Percentiles rank a stretch among this genome's conserved stretches.
phyloP scores from a whole-genome alignment of 2,113 vertebrate genomes.

The Herpailurus yagouaroundi region DNA sequence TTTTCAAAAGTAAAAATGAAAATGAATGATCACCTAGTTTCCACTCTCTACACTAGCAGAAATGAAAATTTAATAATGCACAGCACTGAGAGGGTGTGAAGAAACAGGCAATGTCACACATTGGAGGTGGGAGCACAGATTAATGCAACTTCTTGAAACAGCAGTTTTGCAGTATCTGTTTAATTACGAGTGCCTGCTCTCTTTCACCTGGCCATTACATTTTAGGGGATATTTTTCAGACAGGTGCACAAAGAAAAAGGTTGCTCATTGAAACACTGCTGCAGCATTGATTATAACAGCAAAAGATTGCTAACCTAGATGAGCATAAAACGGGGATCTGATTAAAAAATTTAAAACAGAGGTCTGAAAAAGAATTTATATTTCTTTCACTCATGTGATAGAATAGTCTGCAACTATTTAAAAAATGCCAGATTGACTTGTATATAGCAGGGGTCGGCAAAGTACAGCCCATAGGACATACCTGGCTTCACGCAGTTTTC shows the following conservation, averaged over 20 bases:
- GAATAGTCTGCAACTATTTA: neutral
- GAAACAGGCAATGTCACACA: neutral
- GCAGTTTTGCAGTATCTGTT: neutral
- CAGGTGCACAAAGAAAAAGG: neutral
- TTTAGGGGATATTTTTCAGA: neutral
- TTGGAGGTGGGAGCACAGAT: neutral
- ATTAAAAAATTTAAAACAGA: neutral
- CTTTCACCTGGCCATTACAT: neutral
- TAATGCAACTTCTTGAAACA: neutral
- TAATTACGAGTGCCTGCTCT: neutral
- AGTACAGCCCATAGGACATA: neutral
- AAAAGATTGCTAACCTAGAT: neutral
- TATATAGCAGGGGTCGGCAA: neutral
- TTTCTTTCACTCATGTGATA: neutral
- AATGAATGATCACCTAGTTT: neutral
- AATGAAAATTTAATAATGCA: constrained; percentile 4
- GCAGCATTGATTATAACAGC: neutral
- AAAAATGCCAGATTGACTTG: neutral
- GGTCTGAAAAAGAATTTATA: neutral
- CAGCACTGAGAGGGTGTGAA: neutral
- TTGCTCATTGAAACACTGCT: neutral
- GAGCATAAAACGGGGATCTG: neutral
- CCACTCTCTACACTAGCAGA: neutral
- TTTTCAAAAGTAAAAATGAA: neutral
- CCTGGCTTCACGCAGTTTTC: neutral